Percentiles rank a stretch among this genome's conserved stretches.
phyloP scores from a whole-genome alignment of 2,797 vertebrate genomes.

The Alcedo atthis region DNA sequence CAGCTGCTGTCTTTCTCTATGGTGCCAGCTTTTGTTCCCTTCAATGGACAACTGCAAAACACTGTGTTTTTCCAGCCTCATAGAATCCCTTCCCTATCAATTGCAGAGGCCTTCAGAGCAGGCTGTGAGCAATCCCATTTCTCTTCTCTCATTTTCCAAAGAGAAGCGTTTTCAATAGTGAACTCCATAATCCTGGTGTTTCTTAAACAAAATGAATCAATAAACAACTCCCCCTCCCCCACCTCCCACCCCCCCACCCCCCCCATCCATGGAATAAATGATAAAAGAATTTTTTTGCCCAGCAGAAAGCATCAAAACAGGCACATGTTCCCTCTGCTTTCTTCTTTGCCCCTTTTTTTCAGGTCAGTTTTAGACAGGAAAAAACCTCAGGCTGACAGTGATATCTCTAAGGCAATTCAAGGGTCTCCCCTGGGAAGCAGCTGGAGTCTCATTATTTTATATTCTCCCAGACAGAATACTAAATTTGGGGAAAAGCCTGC shows the following conservation, averaged over 20 bases:
- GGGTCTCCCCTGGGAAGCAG: conserved; percentile 12
- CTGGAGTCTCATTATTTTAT: conserved; percentile 59
- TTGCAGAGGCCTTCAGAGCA: background rate
- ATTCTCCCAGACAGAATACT: conserved; percentile 46
- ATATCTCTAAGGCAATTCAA: conserved; percentile 48
- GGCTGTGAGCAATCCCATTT: background rate
- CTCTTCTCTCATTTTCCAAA: background rate
- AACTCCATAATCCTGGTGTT: background rate
- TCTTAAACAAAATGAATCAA: background rate
- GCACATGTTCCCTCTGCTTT: background rate
- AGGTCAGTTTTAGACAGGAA: conserved; percentile 26
- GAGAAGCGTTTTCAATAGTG: background rate
- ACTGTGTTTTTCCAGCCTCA: background rate
- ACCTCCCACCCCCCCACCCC: rapidly evolving
- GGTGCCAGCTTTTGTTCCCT: background rate
- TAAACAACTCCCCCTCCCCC: background rate
- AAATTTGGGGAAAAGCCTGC: conserved; percentile 35
- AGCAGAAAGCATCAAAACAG: background rate
- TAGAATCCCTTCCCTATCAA: background rate
- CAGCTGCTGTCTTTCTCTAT: background rate
- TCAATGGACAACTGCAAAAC: background rate
- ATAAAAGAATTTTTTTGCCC: background rate
- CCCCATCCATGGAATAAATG: rapidly evolving
- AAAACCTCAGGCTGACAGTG: conserved; percentile 2
- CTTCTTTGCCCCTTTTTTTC: conserved; percentile 15